Conservation (phyloP, 2,113 vertebrate genomes). For the Symphodus melops region DNA sequence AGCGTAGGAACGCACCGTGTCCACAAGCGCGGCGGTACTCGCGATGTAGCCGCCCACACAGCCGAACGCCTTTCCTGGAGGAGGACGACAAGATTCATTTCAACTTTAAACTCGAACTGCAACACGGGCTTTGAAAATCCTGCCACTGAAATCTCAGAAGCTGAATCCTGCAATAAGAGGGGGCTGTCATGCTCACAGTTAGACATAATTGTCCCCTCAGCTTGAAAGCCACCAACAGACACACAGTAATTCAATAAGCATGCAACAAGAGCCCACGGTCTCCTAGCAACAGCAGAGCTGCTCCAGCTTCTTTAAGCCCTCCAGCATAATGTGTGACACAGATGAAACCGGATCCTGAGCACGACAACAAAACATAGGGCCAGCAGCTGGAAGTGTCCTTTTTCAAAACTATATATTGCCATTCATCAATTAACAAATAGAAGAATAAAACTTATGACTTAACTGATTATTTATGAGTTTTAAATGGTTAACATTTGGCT, state of each 20-base stretch:
- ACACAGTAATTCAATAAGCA: slow-evolving; percentile 67
- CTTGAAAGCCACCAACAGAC: slow-evolving; percentile 46
- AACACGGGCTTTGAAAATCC: background rate
- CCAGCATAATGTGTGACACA: slow-evolving; percentile 63
- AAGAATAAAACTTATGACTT: background rate
- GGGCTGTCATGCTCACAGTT: background rate
- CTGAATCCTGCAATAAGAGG: slow-evolving; percentile 11
- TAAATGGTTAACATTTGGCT: background rate
- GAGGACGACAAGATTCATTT: background rate
- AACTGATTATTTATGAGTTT: background rate
- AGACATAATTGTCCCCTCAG: slow-evolving; percentile 45
- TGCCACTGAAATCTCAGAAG: background rate
- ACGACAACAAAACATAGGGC: slow-evolving; percentile 25
- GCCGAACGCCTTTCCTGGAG: slow-evolving; percentile 95
- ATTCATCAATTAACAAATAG: background rate
- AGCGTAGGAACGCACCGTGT: slow-evolving; percentile 93
- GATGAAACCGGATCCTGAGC: slow-evolving; percentile 13
- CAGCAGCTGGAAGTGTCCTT: background rate
- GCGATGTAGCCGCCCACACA: slow-evolving; percentile 97
- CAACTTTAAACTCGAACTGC: too few species aligned
- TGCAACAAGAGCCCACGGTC: slow-evolving; percentile 61
- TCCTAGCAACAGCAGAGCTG: slow-evolving; percentile 78
- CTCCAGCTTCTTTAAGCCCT: slow-evolving; percentile 47
- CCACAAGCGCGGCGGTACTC: slow-evolving; percentile 89
- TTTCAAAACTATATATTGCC: slow-evolving; percentile 4